A percentile compares a stretch with the other conserved stretches of the same genome.
These are phyloP conservation scores for Condylura cristata DNA, from an alignment of 2,113 vertebrate species.

Conservation along the genomic window DNA sequence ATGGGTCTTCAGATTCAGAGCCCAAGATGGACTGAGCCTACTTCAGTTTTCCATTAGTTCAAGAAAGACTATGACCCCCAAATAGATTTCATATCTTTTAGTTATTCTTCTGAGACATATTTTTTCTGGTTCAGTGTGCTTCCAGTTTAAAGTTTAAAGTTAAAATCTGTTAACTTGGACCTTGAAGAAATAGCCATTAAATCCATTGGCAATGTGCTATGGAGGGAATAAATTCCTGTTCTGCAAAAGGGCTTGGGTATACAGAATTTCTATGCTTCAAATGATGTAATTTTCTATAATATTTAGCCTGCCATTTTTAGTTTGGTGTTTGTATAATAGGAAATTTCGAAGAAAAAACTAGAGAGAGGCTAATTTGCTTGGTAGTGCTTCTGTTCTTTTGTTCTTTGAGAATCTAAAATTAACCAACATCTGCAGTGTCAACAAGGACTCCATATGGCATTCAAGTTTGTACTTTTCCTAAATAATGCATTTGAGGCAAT, in stretches of 20 bases:
- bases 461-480: conserved; percentile 72
- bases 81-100: background rate
- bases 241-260: conserved; percentile 71
- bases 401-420: conserved; percentile 81
- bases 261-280: conserved; percentile 76
- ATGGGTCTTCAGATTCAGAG: conserved; percentile 24
- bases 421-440: conserved; percentile 79
- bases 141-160: conserved; percentile 57
- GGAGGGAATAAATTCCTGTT: conserved; percentile 50
- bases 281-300: conserved; percentile 79
- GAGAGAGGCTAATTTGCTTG: conserved; percentile 74
- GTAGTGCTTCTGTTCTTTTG: conserved; percentile 78
- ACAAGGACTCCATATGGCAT: conserved; percentile 77
- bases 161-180: conserved; percentile 59
- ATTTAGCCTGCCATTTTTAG: conserved; percentile 78
- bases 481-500: conserved; percentile 74
- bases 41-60: background rate
- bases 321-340: conserved; percentile 67
- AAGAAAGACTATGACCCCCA: background rate
- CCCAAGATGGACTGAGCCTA: conserved; percentile 2
- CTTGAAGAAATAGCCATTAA: conserved; percentile 52
- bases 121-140: conserved; percentile 22
- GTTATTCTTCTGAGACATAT: conserved; percentile 23
- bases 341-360: conserved; percentile 73
- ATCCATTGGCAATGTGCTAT: conserved; percentile 37